Evolutionary conservation across 2,797 vertebrate species (phyloP), one percentile per base, ranked within the genome.

Genomic region (Malurus splendens): DNA sequence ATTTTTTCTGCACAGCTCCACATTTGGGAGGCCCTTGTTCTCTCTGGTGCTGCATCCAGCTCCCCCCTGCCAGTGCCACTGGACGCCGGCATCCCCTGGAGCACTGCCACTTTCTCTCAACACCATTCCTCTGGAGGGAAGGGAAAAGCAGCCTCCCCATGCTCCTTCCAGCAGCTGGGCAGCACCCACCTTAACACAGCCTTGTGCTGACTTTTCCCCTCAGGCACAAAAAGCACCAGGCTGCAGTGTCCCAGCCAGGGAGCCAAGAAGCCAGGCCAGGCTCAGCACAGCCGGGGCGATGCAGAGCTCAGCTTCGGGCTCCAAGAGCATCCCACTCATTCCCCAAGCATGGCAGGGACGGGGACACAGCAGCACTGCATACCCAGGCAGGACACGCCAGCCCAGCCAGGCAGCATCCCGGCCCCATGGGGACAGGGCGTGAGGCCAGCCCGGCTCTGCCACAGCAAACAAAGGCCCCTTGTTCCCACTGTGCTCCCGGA

Each of bases 401-500:
- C 73, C 56, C 77, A 59, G 70, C 59, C 64, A 4, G 71, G 87
- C 82, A 70, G 39, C 39, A 66, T 32, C 66, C 60, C 0, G 1
- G 52, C 44, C 65, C 57, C 0, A 1, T 23, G 55, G 72, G 55
- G 72, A 76, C 0, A 0, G 16, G 48, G 78, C 8, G 0, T 0
- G 2, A 66, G 38, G 78, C 64, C 83, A 93, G 80, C n/a, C 24
- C 6, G 1, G 47, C 62, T 75, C 28, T 2, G 6, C 45, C 2
- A 0, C 59, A 20, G 66, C 51, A n/a, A 52, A 94, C 84, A 93
- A 87, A 89, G 67, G 52, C 36, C 24, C 36, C 86, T 88, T 93
- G 87, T 90, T n/a, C 15, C 56, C 51, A 1, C 27, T 3, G 33
- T 1, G 3, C 6, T 86, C 80, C 25, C 38, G 23, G 39, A 36